Evolutionary conservation across 2,113 vertebrate genomes (phyloP).

Genomic region (Boulengeromyrus knoepffleri): DNA sequence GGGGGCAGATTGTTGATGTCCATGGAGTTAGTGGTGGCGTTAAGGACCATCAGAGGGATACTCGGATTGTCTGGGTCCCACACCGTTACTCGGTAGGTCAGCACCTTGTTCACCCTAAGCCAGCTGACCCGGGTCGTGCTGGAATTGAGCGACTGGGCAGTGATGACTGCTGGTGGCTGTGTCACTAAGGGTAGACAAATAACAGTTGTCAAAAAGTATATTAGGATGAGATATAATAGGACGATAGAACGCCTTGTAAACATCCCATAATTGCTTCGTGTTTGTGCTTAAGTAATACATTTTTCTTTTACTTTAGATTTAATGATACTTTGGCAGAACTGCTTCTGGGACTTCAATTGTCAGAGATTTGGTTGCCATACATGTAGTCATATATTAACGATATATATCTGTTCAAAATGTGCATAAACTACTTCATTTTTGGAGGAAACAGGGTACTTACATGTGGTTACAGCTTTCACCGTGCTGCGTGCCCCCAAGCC

Average conservation of each 20-base stretch:
- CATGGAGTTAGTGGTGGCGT: slow-evolving; percentile 31
- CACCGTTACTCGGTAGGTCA: slow-evolving; percentile 54
- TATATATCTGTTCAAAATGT: neutral
- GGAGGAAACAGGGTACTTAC: slow-evolving; percentile 47
- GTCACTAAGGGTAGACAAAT: slow-evolving; percentile 50
- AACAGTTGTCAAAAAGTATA: neutral
- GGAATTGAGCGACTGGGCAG: slow-evolving; percentile 19
- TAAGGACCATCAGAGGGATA: slow-evolving; percentile 16
- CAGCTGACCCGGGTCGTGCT: slow-evolving; percentile 47
- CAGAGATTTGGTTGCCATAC: neutral
- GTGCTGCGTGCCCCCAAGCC: slow-evolving; percentile 47
- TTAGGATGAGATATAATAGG: neutral
- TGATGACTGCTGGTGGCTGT: slow-evolving; percentile 52
- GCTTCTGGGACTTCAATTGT: neutral
- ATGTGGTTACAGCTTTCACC: slow-evolving; percentile 45
- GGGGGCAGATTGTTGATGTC: slow-evolving; percentile 49
- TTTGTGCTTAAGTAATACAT: neutral
- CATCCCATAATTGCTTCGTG: neutral
- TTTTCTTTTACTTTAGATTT: neutral
- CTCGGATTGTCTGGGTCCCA: slow-evolving; percentile 26
- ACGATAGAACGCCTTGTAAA: neutral
- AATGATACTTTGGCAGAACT: neutral
- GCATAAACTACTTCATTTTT: neutral
- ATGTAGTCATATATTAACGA: neutral
- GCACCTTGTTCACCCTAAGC: slow-evolving; percentile 43